A percentile compares a stretch with the other conserved stretches of the same genome.
phyloP scores from a whole-genome alignment of 2,113 vertebrate species.

The Pterocles gutturalis region DNA sequence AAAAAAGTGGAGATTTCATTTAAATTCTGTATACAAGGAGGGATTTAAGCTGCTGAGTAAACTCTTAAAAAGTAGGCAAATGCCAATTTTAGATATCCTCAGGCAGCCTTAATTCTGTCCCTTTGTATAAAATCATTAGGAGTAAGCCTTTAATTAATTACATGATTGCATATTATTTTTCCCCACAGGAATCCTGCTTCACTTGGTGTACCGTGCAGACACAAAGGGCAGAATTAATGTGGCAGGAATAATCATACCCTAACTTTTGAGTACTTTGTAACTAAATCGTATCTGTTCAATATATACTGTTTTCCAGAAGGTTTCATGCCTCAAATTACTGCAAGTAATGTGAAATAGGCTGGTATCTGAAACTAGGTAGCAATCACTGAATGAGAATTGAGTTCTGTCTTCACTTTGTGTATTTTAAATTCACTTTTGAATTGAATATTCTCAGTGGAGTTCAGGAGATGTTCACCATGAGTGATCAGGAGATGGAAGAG shows the following conservation, averaged over 20 bases:
- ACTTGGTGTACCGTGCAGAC: neutral
- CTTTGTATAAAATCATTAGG: slow-evolving; percentile 53
- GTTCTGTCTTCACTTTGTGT: neutral
- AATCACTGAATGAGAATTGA: neutral
- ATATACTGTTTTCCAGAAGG: neutral
- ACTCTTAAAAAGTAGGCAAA: slow-evolving; percentile 38
- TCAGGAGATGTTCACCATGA: neutral
- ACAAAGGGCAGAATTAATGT: slow-evolving; percentile 13
- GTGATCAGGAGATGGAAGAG: neutral
- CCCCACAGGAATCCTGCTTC: slow-evolving; percentile 35
- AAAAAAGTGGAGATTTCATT: neutral
- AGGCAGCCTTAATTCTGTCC: slow-evolving; percentile 53
- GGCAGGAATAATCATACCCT: neutral
- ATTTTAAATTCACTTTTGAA: neutral
- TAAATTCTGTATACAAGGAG: neutral
- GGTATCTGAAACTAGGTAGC: neutral
- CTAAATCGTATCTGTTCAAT: neutral
- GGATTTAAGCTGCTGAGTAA: slow-evolving; percentile 8
- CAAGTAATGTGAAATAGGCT: neutral
- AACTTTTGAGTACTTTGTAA: neutral
- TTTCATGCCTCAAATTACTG: neutral
- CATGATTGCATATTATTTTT: slow-evolving; percentile 38
- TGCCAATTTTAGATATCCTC: slow-evolving; percentile 48
- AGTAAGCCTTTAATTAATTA: slow-evolving; percentile 58
- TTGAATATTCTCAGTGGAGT: neutral